These are phyloP conservation scores for Danio aesculapii DNA, from an alignment of 2,797 vertebrate genomes.

Conservation along the genomic window DNA sequence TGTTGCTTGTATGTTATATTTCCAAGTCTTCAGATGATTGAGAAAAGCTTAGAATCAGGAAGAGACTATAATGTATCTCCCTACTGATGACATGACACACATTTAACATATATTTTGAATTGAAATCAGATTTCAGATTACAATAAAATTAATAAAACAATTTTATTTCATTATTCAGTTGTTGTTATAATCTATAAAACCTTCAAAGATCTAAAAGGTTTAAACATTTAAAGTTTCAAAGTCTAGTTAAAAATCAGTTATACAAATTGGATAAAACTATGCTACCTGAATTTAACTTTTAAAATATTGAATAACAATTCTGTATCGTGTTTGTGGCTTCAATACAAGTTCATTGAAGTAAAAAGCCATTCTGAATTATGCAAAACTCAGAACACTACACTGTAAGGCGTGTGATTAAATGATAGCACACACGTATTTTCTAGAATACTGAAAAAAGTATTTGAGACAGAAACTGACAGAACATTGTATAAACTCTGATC, in stretches of 20 bases:
- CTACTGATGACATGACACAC: background rate
- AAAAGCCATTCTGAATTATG: background rate
- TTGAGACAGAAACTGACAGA: constrained; percentile 54
- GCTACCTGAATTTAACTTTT: too few relatives aligned
- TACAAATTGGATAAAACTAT: too few relatives aligned
- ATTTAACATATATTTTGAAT: background rate
- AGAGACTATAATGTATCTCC: background rate
- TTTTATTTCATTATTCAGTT: too few relatives aligned
- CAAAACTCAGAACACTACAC: background rate
- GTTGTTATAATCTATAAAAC: background rate
- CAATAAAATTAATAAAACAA: background rate
- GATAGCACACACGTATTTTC: background rate
- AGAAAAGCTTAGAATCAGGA: background rate
- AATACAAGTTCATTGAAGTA: background rate
- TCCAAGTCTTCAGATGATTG: background rate
- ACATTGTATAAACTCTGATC: constrained; percentile 50
- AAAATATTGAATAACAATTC: too few relatives aligned
- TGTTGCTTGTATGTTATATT: background rate
- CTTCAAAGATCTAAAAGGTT: background rate
- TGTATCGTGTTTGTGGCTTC: background rate
- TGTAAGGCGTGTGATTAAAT: background rate
- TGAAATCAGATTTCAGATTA: background rate
- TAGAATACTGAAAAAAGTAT: constrained; percentile 25
- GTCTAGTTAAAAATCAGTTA: too few relatives aligned
- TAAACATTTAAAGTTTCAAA: background rate